A percentile compares a stretch with the other conserved stretches of the same genome.
Evolutionary conservation across 2,113 vertebrate genomes (phyloP).

Genomic region (Xenus cinereus): DNA sequence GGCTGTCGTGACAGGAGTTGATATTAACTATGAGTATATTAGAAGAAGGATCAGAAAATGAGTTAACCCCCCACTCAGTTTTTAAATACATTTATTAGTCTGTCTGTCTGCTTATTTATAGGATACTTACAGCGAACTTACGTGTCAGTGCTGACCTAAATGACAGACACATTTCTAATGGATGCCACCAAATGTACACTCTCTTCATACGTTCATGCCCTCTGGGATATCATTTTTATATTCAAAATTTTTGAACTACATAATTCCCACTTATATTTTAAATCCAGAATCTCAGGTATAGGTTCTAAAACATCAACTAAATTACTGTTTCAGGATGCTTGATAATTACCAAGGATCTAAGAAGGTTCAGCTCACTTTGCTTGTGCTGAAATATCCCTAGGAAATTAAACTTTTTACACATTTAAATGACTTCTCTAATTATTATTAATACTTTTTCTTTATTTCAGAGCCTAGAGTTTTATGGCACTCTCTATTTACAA

Average conservation of each 20-base stretch:
- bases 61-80: neutral
- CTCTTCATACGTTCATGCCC: neutral
- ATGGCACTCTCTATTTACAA: neutral
- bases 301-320: neutral
- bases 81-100: neutral
- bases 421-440: neutral
- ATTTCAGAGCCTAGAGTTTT: neutral
- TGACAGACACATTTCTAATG: neutral
- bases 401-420: neutral
- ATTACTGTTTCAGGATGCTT: neutral
- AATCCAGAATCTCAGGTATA: neutral
- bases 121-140: neutral
- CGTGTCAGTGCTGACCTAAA: neutral
- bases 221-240: neutral
- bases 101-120: neutral
- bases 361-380: neutral
- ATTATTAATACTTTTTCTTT: neutral
- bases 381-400: neutral
- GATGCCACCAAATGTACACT: neutral
- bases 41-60: neutral
- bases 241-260: neutral
- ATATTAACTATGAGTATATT: neutral
- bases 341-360: neutral
- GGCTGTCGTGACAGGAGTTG: neutral
- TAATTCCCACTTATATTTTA: neutral